Conservation (phyloP, 2,797 vertebrate genomes). For the Takifugu rubripes region DNA sequence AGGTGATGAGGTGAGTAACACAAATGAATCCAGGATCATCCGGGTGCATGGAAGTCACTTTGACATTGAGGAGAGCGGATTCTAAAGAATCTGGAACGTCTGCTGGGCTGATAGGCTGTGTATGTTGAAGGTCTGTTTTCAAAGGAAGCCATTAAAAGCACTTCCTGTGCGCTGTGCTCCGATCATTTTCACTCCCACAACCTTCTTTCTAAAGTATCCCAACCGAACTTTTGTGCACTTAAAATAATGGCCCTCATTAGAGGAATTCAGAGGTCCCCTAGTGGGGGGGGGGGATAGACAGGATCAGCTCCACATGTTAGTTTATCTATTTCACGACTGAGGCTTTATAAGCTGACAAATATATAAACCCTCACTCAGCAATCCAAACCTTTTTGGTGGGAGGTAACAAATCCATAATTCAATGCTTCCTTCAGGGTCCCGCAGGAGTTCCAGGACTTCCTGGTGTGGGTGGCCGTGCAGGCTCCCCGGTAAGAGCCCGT, state of each 20-base stretch:
- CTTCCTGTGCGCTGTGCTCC: constrained; percentile 28
- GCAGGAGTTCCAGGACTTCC: constrained; percentile 85
- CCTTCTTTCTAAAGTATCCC: constrained; percentile 19
- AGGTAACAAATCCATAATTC: constrained; percentile 1
- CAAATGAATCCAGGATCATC: neutral
- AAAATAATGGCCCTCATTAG: constrained; percentile 29
- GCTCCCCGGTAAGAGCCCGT: constrained; percentile 79
- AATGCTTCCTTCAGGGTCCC: constrained; percentile 75
- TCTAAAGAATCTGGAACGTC: constrained; percentile 40
- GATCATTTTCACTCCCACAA: constrained; percentile 22
- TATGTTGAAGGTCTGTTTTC: constrained; percentile 19
- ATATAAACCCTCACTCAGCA: neutral
- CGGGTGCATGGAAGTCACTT: constrained; percentile 14
- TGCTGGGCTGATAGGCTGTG: constrained; percentile 23
- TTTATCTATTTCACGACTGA: too few species aligned
- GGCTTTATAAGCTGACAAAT: neutral
- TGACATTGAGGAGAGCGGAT: constrained; percentile 39
- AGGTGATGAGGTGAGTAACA: constrained; percentile 88
- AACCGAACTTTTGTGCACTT: constrained; percentile 3
- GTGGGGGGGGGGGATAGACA: too few species aligned
- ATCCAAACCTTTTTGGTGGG: neutral
- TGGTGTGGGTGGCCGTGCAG: constrained; percentile 81
- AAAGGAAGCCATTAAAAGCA: constrained; percentile 40
- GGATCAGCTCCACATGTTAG: too few species aligned
- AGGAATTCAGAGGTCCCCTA: constrained; percentile 27